phyloP scores from a whole-genome alignment of 1,140 invertebrate species.

The Maconellicoccus hirsutus region DNA sequence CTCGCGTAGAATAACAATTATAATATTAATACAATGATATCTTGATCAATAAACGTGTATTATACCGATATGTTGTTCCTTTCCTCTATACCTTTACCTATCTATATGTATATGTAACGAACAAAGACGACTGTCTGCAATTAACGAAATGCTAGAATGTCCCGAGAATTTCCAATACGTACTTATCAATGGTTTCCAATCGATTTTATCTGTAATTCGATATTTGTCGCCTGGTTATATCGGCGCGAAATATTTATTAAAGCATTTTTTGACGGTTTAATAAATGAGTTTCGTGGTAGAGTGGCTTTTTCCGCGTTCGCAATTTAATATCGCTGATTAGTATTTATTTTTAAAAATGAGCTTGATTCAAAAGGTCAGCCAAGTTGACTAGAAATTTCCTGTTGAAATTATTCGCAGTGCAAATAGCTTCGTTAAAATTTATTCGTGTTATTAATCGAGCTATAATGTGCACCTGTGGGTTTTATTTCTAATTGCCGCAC shows the following conservation, averaged over 20 bases:
- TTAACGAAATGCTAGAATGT: neutral
- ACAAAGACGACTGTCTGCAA: conserved; percentile 10
- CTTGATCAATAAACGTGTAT: conserved; percentile 19
- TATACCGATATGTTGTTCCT: neutral
- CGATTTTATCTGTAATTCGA: conserved; percentile 4
- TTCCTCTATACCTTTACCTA: neutral
- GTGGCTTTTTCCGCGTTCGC: too few species aligned
- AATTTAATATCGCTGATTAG: too few species aligned
- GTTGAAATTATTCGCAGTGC: too few species aligned
- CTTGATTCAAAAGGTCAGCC: too few species aligned
- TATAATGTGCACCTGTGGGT: too few species aligned
- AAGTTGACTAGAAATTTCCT: too few species aligned
- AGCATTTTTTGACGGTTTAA: neutral
- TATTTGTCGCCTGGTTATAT: neutral
- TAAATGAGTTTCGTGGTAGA: too few species aligned
- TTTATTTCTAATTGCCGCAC: too few species aligned
- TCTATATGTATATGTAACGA: neutral
- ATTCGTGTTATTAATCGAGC: too few species aligned
- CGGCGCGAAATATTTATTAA: neutral
- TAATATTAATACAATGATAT: conserved; percentile 22
- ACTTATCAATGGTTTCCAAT: conserved; percentile 17
- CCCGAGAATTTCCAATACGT: neutral
- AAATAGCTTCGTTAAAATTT: too few species aligned
- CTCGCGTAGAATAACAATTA: conserved; percentile 11
- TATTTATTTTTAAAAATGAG: too few species aligned